A percentile compares a stretch with the other conserved stretches of the same genome.
Conservation (phyloP, 2,888 invertebrate species). For the Laothoe populi region DNA sequence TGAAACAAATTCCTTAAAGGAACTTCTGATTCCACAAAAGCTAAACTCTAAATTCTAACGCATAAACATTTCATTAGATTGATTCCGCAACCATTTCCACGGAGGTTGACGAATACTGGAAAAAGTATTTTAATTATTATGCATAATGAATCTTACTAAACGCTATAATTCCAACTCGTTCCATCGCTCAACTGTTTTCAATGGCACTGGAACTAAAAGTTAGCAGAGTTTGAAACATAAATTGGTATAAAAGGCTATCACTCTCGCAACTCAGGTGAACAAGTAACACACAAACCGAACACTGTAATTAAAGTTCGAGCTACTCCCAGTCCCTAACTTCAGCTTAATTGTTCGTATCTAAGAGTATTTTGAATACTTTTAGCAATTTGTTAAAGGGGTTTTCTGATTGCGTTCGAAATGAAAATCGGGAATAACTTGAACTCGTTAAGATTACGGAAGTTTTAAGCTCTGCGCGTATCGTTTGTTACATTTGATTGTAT, state of each 20-base stretch:
- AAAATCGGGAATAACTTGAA: constrained; percentile 17
- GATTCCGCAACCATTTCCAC: no score
- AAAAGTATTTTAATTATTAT: background rate
- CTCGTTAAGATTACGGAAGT: constrained; percentile 23
- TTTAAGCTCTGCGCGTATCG: constrained; percentile 6
- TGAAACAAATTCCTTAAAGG: no score
- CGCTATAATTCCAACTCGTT: constrained; percentile 17
- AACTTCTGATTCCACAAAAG: no score
- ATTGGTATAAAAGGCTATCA: constrained; percentile 54
- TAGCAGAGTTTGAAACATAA: constrained; percentile 48
- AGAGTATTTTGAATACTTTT: constrained; percentile 21
- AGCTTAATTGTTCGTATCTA: constrained; percentile 22
- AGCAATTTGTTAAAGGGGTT: constrained; percentile 23
- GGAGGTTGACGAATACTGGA: background rate
- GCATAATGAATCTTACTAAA: constrained; percentile 1
- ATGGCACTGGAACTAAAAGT: constrained; percentile 18
- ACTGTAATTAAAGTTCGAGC: constrained; percentile 24
- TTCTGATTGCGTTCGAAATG: constrained; percentile 14
- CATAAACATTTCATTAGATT: no score
- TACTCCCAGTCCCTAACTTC: constrained; percentile 12
- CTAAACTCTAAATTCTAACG: no score
- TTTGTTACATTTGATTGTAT: constrained; percentile 18
- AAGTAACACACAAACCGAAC: constrained; percentile 26
- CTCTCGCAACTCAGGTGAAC: constrained; percentile 31
- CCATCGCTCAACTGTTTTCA: constrained; percentile 20